Percentiles rank a stretch among this genome's conserved stretches.
Conservation (phyloP, 2,113 vertebrate species). For the Callocephalon fimbriatum region DNA sequence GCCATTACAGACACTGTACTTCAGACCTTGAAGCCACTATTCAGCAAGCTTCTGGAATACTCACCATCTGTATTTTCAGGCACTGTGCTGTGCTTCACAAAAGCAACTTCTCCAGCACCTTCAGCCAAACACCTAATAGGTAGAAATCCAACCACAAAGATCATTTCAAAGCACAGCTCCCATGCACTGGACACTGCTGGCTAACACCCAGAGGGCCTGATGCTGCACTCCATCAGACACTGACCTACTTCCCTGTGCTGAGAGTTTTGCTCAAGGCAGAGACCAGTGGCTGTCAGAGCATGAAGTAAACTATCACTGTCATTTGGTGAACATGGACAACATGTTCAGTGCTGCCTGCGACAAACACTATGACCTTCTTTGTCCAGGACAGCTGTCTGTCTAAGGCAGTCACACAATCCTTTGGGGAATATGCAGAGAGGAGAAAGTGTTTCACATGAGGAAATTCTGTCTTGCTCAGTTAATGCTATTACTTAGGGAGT, state of each 20-base stretch:
- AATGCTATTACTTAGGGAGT: neutral
- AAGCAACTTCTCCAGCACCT: slow-evolving; percentile 84
- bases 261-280: slow-evolving; percentile 45
- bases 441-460: neutral
- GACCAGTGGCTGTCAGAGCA: neutral
- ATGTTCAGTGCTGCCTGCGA: slow-evolving; percentile 5
- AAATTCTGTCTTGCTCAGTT: neutral
- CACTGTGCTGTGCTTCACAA: slow-evolving; percentile 88
- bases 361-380: neutral
- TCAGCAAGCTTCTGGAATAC: neutral
- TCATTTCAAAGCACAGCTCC: neutral
- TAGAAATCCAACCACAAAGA: neutral
- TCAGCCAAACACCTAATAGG: slow-evolving; percentile 84
- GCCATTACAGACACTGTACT: neutral
- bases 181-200: fast-evolving
- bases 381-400: neutral
- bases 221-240: neutral
- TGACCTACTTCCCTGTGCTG: slow-evolving; percentile 18
- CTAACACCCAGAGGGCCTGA: neutral
- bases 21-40: neutral
- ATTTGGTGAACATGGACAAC: slow-evolving; percentile 15
- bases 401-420: neutral
- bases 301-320: slow-evolving; percentile 14
- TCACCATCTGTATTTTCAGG: slow-evolving; percentile 85
- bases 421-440: neutral